Percentiles rank a stretch among this genome's conserved stretches.
These are phyloP conservation scores for Melanostigma gelatinosum DNA, from an alignment of 2,113 vertebrate genomes.

Conservation along the genomic window DNA sequence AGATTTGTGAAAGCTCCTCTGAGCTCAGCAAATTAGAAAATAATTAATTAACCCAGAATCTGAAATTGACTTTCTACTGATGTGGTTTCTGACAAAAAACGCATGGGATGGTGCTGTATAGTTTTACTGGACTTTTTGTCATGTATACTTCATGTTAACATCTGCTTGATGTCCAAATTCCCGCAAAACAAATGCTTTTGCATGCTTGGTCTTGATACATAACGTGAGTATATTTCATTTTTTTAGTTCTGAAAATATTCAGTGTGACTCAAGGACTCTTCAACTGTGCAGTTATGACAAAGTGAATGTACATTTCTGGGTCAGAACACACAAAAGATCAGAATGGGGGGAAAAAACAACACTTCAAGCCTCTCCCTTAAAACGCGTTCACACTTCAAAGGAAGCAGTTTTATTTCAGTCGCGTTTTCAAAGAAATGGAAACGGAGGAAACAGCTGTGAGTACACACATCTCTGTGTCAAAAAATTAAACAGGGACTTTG, in stretches of 20 bases:
- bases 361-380: slow-evolving; percentile 28
- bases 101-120: slow-evolving; percentile 33
- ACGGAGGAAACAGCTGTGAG: slow-evolving; percentile 43
- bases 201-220: slow-evolving; percentile 40
- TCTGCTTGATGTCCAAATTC: slow-evolving; percentile 13
- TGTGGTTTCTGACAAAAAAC: slow-evolving; percentile 36
- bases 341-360: slow-evolving; percentile 30
- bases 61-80: slow-evolving; percentile 31
- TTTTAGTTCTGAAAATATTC: slow-evolving; percentile 16
- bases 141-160: slow-evolving; percentile 5
- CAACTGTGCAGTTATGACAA: slow-evolving; percentile 51
- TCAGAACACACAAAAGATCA: slow-evolving; percentile 27
- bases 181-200: slow-evolving; percentile 40
- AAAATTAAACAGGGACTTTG: slow-evolving; percentile 14
- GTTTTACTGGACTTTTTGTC: slow-evolving; percentile 7
- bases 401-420: slow-evolving; percentile 66
- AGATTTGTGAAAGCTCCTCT: slow-evolving; percentile 62
- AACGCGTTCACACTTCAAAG: slow-evolving; percentile 42
- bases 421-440: slow-evolving; percentile 58
- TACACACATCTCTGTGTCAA: slow-evolving; percentile 23
- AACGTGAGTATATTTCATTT: slow-evolving; percentile 1
- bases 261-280: slow-evolving; percentile 29
- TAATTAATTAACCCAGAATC: slow-evolving; percentile 61
- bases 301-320: slow-evolving; percentile 64
- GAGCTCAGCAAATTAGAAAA: slow-evolving; percentile 64